Evolutionary conservation across 2,113 vertebrate genomes (phyloP).

Genomic region (Carollia perspicillata): DNA sequence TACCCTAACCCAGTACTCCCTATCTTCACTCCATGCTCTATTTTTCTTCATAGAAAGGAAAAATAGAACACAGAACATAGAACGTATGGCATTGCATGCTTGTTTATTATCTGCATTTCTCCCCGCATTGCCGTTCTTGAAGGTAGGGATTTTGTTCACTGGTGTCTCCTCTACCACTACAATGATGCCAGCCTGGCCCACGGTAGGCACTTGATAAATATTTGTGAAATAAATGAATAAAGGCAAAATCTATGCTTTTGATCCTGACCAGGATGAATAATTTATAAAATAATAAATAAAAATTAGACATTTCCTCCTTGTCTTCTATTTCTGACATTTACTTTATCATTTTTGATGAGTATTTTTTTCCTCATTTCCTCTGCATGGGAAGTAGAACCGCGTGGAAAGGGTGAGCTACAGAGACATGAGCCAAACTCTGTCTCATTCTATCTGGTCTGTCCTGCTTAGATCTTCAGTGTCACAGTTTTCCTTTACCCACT

Average conservation of each 20-base stretch:
- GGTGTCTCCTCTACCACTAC: background rate
- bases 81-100: background rate
- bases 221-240: background rate
- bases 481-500: background rate
- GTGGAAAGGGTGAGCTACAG: background rate
- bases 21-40: background rate
- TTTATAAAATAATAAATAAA: background rate
- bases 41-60: background rate
- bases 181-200: background rate
- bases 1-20: accelerated
- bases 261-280: background rate
- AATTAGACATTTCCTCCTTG: background rate
- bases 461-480: background rate
- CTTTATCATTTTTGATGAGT: background rate
- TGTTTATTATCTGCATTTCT: background rate
- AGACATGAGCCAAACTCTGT: background rate
- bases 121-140: background rate
- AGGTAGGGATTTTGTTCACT: background rate
- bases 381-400: background rate
- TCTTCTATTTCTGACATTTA: background rate
- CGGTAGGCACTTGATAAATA: background rate
- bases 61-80: background rate
- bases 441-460: background rate
- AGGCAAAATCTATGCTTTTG: background rate
- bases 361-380: background rate